Percentiles rank a stretch among this genome's conserved stretches.
These are phyloP conservation scores for Oncorhynchus gorbuscha DNA, from an alignment of 2,113 vertebrate genomes.

Conservation along the genomic window DNA sequence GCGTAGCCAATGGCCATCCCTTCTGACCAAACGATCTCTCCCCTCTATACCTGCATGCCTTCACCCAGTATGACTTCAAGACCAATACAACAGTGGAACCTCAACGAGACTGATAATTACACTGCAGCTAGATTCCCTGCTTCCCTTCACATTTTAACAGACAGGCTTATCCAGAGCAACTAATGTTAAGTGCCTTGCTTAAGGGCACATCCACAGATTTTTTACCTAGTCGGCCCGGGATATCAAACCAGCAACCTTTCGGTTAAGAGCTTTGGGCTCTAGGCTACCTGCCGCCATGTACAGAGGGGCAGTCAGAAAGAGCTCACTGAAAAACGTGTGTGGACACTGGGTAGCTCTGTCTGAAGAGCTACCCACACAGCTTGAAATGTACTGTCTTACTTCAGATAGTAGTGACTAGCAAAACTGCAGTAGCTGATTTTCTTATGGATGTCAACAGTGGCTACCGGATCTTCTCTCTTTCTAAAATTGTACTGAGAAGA, in stretches of 20 bases:
- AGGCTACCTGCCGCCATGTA: not conserved
- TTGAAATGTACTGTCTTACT: slow-evolving; percentile 9
- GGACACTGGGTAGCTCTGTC: not conserved
- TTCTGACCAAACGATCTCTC: slow-evolving; percentile 3
- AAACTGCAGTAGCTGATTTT: slow-evolving; percentile 22
- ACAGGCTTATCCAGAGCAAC: no score
- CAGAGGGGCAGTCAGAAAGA: slow-evolving; percentile 18
- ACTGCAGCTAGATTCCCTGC: slow-evolving; percentile 13
- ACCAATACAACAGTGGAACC: slow-evolving; percentile 39
- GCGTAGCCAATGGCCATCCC: not conserved
- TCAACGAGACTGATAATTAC: slow-evolving; percentile 10
- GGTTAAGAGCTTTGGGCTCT: no score
- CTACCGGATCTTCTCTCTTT: slow-evolving; percentile 8
- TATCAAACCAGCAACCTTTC: no score
- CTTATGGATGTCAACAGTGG: slow-evolving; percentile 30
- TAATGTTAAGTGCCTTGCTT: no score
- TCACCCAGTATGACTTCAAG: slow-evolving; percentile 36
- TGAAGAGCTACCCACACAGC: not conserved
- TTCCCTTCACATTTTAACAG: not conserved
- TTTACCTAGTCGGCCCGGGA: no score
- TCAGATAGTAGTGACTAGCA: slow-evolving; percentile 14
- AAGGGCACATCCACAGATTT: no score
- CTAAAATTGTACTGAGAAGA: slow-evolving; percentile 7
- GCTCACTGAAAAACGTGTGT: slow-evolving; percentile 21
- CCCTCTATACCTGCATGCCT: slow-evolving; percentile 8